phyloP scores from a whole-genome alignment of 2,797 vertebrate genomes.

The Fistularia tabacaria region DNA sequence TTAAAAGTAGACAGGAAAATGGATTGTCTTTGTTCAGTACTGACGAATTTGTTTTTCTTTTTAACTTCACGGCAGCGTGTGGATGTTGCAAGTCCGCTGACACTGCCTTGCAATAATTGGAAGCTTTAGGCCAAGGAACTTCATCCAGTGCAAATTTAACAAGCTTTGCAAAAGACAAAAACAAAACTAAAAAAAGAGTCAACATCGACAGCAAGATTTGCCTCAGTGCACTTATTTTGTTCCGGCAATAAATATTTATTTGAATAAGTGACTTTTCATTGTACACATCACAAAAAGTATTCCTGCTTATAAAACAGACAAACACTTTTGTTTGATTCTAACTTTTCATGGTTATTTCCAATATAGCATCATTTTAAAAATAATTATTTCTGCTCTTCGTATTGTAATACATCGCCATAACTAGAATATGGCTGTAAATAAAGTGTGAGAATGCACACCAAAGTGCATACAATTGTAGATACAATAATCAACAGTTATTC shows the following conservation, averaged over 20 bases:
- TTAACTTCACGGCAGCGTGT: constrained; percentile 25
- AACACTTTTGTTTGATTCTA: too few species aligned
- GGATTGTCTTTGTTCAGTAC: not conserved
- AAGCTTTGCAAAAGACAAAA: constrained; percentile 3
- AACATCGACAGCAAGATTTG: constrained; percentile 9
- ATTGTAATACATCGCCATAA: too few species aligned
- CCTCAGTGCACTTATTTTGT: constrained; percentile 14
- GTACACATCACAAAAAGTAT: not conserved
- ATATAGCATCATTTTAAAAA: too few species aligned
- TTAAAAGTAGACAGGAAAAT: constrained; percentile 4
- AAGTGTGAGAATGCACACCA: too few species aligned
- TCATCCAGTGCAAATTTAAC: constrained; percentile 23
- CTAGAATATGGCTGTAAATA: too few species aligned
- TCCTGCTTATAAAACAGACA: too few species aligned
- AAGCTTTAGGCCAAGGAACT: constrained; percentile 31
- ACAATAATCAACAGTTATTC: too few species aligned
- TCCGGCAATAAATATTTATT: constrained; percentile 20
- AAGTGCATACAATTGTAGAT: too few species aligned
- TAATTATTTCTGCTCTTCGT: too few species aligned
- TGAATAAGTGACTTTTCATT: not conserved
- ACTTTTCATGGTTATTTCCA: too few species aligned
- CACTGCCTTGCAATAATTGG: constrained; percentile 42
- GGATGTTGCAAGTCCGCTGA: constrained; percentile 14
- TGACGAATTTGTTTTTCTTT: constrained; percentile 19
- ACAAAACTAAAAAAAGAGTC: constrained; percentile 8